phyloP scores from a whole-genome alignment of 2,113 vertebrate genomes.

The Rhinolophus ferrumequinum region DNA sequence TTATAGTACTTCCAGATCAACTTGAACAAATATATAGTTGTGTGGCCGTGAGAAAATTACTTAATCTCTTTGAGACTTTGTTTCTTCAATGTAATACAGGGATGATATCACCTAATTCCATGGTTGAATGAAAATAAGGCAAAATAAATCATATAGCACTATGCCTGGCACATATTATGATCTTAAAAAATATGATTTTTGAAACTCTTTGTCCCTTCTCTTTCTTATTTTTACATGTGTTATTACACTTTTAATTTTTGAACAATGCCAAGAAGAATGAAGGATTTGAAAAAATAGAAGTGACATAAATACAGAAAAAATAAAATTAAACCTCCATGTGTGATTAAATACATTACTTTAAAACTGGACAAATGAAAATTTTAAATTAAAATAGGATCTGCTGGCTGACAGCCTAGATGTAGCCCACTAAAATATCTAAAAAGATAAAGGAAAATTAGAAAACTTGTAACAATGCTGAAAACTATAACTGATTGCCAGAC shows the following conservation, averaged over 20 bases:
- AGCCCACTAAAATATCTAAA: background rate
- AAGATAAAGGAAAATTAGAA: background rate
- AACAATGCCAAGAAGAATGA: background rate
- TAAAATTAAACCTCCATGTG: background rate
- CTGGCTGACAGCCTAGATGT: background rate
- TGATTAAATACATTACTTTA: background rate
- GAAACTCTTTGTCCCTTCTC: background rate
- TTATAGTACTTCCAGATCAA: background rate
- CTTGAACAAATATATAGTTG: background rate
- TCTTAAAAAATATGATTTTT: background rate
- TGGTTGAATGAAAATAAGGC: background rate
- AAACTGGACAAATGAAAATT: background rate
- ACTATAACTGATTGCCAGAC: background rate
- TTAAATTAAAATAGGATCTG: constrained; percentile 25
- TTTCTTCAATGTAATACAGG: background rate
- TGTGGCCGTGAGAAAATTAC: constrained; percentile 18
- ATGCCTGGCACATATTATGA: background rate
- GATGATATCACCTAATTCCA: background rate
- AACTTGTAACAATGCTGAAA: constrained; percentile 28
- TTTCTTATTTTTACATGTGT: background rate
- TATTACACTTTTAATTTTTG: background rate
- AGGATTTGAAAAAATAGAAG: background rate
- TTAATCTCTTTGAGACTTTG: background rate
- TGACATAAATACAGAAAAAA: background rate
- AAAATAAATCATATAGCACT: constrained; percentile 15